Evolutionary conservation across 2,797 vertebrate species (phyloP).

Genomic region (Gephyroberyx darwinii): DNA sequence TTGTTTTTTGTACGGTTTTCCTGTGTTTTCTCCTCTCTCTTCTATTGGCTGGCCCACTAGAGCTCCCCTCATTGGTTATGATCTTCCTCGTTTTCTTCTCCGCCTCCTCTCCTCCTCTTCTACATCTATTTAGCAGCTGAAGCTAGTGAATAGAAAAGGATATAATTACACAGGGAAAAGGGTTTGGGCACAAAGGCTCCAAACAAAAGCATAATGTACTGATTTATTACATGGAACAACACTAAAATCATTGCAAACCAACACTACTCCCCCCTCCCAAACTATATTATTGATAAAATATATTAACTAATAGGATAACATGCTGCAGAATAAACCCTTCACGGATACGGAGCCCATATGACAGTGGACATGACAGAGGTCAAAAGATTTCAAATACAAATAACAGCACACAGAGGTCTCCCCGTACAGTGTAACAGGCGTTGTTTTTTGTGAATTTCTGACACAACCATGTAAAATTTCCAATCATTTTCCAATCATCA

Average conservation of each 20-base stretch:
- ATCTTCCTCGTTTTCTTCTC: constrained; percentile 60
- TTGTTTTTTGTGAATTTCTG: neutral
- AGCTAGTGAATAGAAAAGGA: constrained; percentile 54
- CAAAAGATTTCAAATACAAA: constrained; percentile 1
- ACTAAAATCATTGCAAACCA: constrained; percentile 7
- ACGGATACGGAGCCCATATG: neutral
- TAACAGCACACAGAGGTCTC: constrained; percentile 27
- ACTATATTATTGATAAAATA: too few species aligned
- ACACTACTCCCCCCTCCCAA: constrained; percentile 1
- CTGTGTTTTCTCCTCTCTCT: constrained; percentile 71
- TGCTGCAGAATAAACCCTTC: constrained; percentile 5
- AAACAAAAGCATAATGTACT: too few species aligned
- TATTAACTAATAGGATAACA: constrained; percentile 13
- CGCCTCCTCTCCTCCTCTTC: constrained; percentile 63
- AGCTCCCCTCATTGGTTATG: constrained; percentile 67
- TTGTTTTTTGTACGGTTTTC: constrained; percentile 72
- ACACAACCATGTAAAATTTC: neutral
- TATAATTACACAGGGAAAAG: constrained; percentile 26
- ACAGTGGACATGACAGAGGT: constrained; percentile 26
- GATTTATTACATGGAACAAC: neutral
- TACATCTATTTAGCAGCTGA: constrained; percentile 63
- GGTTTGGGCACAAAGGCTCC: neutral
- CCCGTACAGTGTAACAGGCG: neutral
- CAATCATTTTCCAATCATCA: neutral
- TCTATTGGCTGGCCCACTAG: constrained; percentile 71